Evolutionary conservation across 1,140 invertebrate species (phyloP), one percentile per base, ranked within the genome.

Genomic region (Tachypleus tridentatus): DNA sequence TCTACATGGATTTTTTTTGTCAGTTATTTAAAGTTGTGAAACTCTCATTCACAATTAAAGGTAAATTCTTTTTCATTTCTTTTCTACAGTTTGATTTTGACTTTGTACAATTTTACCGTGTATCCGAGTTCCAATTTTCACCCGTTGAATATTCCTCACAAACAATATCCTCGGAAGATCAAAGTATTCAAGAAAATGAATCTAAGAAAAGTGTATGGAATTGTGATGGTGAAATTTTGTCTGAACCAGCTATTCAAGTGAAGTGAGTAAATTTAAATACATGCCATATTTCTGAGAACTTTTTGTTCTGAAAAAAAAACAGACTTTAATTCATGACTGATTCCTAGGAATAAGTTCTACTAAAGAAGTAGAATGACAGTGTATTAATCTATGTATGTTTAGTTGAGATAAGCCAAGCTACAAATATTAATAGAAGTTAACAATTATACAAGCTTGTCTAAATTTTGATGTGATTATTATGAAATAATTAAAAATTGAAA

Each of bases 201-300:
- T 60, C 64, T 64, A 66, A 51, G 66, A 67, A 67, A 69, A 70
- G 66, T 70, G 82, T 86, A 47, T 93, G 89, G 89, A 91, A 92
- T 73, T 91, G 88, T 79, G 89, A 93, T 77, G 89, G 89, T 7
- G 89, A 93, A 76, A 78, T 91, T 29, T 77, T 91, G 58, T 77
- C 81, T 51, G 82, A 85, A 69, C 79, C 85, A 61, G 81, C 84
- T 70, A 80, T 90, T 56, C 82, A 83, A 70, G 84, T 88, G 69
- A 87, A 83, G 87, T 87, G 73, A 76, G 73, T 70, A 49, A 8
- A 54, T 8, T 54, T n/a, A 54, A 54, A 54, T 9, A 54, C n/a
- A n/a, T 54, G 8, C 8, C 2, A 54, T 54, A 9, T 54, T 54
- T 54, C n/a, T 8, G 8, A 54, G 8, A 54, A 54, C 8, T 54